Evolutionary conservation across 2,888 invertebrate species (phyloP), one percentile per base, ranked within the genome.

Genomic region (Stratiomys singularior): DNA sequence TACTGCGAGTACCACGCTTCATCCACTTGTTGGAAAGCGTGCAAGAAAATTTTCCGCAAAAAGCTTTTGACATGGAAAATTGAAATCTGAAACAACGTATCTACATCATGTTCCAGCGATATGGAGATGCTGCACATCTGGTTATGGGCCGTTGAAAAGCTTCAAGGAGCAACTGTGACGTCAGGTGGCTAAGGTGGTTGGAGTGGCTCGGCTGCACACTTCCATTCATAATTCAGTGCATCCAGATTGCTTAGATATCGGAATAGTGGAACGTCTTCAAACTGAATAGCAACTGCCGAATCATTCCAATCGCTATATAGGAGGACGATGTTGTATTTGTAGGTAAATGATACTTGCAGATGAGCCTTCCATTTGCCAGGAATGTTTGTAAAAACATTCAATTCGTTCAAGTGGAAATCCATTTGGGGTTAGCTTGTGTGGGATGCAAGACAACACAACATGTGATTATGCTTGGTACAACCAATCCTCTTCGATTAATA

Each of bases 211-310:
- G 23, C 69, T 47, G 69, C 46, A 69, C 28, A 69, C 23, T 47
- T 47, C 25, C 69, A 69, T 69, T 69, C 69, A 69, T 46, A 47
- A 69, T 47, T 69, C 11, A 47, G 27, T 64, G 64, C 52, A 52
- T n/a, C 15, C 9, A 15, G 15, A 52, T n/a, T 52, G 18, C 52
- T 13, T 52, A 52, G 18, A 52, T 52, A 18, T 13, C 15, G 15
- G 37, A 37, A 3, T 3, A 37, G 37, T 37, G 5, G 37, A 37
- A 37, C 9, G 37, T 9, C 9, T 3, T 37, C 5, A 9, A 5
- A 5, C 9, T 3, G 37, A 3, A 9, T 37, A 37, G 37, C 9
- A 9, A 37, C 9, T 37, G 37, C 5, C 37, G 37, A 37, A 37
- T 9, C 5, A 9, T 9, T 37, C 37, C 37, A 5, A 37, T 9